A percentile compares a stretch with the other conserved stretches of the same genome.
phyloP scores from a whole-genome alignment of 92 coral and sea anemone species.

The Epizoanthus illoricatus region DNA sequence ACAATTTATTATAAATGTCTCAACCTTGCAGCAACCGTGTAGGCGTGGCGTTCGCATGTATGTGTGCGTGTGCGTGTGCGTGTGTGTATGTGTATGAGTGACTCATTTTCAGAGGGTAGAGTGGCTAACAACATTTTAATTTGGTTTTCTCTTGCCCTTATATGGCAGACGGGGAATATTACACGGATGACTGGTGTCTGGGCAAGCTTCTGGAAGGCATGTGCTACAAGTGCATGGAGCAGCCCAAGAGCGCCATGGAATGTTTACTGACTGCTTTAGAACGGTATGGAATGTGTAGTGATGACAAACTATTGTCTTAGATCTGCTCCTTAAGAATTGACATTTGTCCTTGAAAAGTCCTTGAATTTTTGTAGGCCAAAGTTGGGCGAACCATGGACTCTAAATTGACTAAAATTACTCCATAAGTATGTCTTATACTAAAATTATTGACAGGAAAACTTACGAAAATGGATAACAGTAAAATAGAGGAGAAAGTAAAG shows the following conservation, averaged over 20 bases:
- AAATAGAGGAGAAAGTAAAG: neutral
- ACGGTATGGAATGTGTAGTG: slow-evolving; percentile 65
- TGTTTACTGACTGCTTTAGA: slow-evolving; percentile 66
- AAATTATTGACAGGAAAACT: too few species aligned
- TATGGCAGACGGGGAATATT: slow-evolving; percentile 44
- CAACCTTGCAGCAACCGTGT: too few species aligned
- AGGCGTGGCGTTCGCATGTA: too few species aligned
- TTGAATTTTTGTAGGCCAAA: too few species aligned
- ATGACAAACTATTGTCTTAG: too few species aligned
- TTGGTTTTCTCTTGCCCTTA: neutral
- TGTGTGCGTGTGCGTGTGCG: too few species aligned
- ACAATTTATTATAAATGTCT: too few species aligned
- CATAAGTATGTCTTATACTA: too few species aligned
- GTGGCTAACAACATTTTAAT: neutral
- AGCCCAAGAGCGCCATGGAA: slow-evolving; percentile 65
- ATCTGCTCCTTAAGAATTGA: too few species aligned
- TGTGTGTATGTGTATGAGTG: neutral
- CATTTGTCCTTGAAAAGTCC: too few species aligned
- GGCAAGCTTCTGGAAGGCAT: slow-evolving; percentile 87
- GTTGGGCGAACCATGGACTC: too few species aligned
- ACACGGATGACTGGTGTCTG: slow-evolving; percentile 90
- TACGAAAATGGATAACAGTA: neutral
- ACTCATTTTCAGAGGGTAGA: neutral
- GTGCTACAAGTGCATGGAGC: slow-evolving; percentile 80
- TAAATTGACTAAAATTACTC: too few species aligned